phyloP scores from a whole-genome alignment of 2,888 invertebrate species.

The Apodemia duryi region DNA sequence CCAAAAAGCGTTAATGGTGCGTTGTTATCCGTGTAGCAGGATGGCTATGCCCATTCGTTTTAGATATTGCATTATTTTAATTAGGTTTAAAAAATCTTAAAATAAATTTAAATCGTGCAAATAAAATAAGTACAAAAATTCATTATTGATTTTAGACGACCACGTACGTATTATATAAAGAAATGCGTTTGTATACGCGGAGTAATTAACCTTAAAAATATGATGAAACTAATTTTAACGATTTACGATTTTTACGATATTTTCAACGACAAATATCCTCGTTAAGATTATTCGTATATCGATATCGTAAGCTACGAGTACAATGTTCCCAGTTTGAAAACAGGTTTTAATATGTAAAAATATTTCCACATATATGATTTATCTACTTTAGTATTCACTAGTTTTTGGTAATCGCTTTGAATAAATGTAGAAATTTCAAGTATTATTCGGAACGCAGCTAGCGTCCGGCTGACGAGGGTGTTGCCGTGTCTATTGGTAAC shows the following conservation, averaged over 20 bases:
- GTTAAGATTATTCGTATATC: background rate
- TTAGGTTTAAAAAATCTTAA: too few relatives aligned
- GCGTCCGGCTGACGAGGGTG: slow-evolving; percentile 3
- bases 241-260: background rate
- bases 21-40: too few relatives aligned
- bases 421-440: background rate
- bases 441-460: slow-evolving; percentile 9
- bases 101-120: too few relatives aligned
- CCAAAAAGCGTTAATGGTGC: too few relatives aligned
- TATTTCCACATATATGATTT: background rate
- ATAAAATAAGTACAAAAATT: too few relatives aligned
- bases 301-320: background rate
- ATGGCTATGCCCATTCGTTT: too few relatives aligned
- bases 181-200: too few relatives aligned
- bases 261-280: background rate
- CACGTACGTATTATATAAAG: too few relatives aligned
- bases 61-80: too few relatives aligned
- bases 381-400: background rate
- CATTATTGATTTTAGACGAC: too few relatives aligned
- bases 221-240: background rate
- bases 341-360: background rate
- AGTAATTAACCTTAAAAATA: background rate
- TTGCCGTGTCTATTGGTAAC: background rate
- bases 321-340: too few relatives aligned
- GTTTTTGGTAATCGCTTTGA: background rate